Evolutionary conservation across 37 sponge, comb jelly and placozoan genomes (phyloP).

Genomic region (Cliona cf. orientalis): DNA sequence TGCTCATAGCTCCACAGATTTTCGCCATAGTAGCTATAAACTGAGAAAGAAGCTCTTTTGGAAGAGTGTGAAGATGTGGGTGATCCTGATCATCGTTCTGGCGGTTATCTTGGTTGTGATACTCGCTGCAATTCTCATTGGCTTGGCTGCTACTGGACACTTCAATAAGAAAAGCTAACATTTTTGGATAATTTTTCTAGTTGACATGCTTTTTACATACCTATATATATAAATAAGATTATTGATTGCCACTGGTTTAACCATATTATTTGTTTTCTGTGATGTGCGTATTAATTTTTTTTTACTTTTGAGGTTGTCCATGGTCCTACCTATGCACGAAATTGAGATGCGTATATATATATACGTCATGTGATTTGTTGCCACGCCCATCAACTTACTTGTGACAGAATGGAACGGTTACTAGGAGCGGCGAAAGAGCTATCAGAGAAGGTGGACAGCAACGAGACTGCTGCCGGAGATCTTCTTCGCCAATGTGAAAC

Average conservation of each 20-base stretch:
- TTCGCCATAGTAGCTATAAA: neutral
- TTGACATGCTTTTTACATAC: too few species aligned
- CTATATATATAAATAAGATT: too few species aligned
- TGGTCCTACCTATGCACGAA: too few species aligned
- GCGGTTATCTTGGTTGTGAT: neutral
- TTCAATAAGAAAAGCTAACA: neutral
- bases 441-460: slow-evolving; percentile 46
- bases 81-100: neutral
- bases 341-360: too few species aligned
- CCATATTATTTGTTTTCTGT: too few species aligned
- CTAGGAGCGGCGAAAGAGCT: slow-evolving; percentile 41
- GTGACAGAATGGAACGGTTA: slow-evolving; percentile 61
- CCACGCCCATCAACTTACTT: too few species aligned
- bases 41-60: slow-evolving; percentile 7
- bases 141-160: slow-evolving; percentile 2
- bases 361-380: too few species aligned
- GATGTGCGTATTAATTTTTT: too few species aligned
- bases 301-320: too few species aligned
- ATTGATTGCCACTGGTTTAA: too few species aligned
- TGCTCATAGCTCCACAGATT: neutral
- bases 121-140: neutral
- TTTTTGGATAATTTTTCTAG: neutral
- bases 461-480: slow-evolving; percentile 50
- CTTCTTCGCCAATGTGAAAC: slow-evolving; percentile 55
- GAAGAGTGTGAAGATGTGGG: neutral